A percentile compares a stretch with the other conserved stretches of the same genome.
Conservation (phyloP, 2,888 invertebrate genomes). For the Acleris laterana region DNA sequence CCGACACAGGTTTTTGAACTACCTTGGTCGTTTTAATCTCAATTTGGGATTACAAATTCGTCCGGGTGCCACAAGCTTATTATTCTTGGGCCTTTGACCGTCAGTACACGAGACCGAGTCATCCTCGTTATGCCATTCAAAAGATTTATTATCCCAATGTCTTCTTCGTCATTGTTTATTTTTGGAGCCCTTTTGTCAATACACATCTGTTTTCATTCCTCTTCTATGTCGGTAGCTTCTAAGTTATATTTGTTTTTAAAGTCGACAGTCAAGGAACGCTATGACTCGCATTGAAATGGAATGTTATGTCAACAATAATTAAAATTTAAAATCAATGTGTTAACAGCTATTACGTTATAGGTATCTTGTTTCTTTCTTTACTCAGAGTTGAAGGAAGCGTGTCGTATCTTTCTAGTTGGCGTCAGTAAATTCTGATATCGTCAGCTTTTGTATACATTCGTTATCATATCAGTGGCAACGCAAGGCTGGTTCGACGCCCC, state of each 20-base stretch:
- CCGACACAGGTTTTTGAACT: neutral
- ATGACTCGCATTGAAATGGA: slow-evolving; percentile 14
- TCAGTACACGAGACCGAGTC: slow-evolving; percentile 34
- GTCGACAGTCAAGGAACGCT: slow-evolving; percentile 3
- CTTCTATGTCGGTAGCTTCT: slow-evolving; percentile 48
- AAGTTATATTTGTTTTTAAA: slow-evolving; percentile 48
- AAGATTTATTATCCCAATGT: slow-evolving; percentile 59
- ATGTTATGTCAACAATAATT: slow-evolving; percentile 6
- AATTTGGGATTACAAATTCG: slow-evolving; percentile 6
- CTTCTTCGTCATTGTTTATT: slow-evolving; percentile 61
- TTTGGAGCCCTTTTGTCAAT: slow-evolving; percentile 63
- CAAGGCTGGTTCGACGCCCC: slow-evolving; percentile 71
- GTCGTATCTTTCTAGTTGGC: slow-evolving; percentile 50
- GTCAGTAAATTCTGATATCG: slow-evolving; percentile 50
- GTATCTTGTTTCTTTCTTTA: slow-evolving; percentile 14
- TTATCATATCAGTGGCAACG: slow-evolving; percentile 79
- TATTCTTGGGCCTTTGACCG: slow-evolving; percentile 29
- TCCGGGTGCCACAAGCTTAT: slow-evolving; percentile 9
- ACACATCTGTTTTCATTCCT: slow-evolving; percentile 62
- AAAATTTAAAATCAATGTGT: slow-evolving; percentile 22
- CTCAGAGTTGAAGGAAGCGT: slow-evolving; percentile 42
- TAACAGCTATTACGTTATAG: slow-evolving; percentile 19
- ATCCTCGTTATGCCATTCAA: slow-evolving; percentile 42
- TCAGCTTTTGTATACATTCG: slow-evolving; percentile 72
- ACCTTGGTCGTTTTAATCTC: slow-evolving; percentile 1